These are phyloP conservation scores for Bovichtus diacanthus DNA, from an alignment of 2,797 vertebrate species.

Conservation along the genomic window DNA sequence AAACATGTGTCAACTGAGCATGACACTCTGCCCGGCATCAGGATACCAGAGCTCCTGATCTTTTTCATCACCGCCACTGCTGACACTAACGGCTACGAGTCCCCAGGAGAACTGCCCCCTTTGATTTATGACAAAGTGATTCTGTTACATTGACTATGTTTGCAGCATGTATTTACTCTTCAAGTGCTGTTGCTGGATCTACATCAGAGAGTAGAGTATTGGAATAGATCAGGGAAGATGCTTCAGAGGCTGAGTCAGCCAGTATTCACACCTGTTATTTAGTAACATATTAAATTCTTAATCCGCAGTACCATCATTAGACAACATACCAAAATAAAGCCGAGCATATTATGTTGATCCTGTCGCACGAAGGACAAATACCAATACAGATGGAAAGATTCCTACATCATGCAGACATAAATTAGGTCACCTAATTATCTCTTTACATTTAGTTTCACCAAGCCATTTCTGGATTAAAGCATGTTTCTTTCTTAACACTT, in stretches of 20 bases:
- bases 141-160: constrained; percentile 77
- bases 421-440: constrained; percentile 10
- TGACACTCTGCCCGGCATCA: constrained; percentile 56
- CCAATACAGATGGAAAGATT: constrained; percentile 35
- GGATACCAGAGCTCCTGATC: constrained; percentile 61
- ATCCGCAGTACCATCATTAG: constrained; percentile 74
- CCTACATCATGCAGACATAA: constrained; percentile 15
- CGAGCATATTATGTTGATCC: constrained; percentile 59
- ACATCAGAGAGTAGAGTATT: constrained; percentile 70
- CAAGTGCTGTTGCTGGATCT: constrained; percentile 73
- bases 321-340: constrained; percentile 79
- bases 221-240: constrained; percentile 69
- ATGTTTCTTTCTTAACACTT: constrained; percentile 18
- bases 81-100: constrained; percentile 55
- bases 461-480: background rate
- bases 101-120: constrained; percentile 52
- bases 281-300: constrained; percentile 76
- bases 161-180: constrained; percentile 80
- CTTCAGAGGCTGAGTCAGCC: constrained; percentile 70
- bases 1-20: constrained; percentile 63
- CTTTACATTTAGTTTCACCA: background rate
- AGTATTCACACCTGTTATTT: constrained; percentile 82
- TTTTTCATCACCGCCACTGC: constrained; percentile 67
- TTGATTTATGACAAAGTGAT: constrained; percentile 74
- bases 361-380: constrained; percentile 68